These are phyloP conservation scores for human (Homo sapiens) DNA, from an alignment of 2,113 vertebrate species.

Conservation along the genomic window GRCh38 chr9:79330501-79331000, in stretches of 20 bases:
- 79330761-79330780: not conserved
- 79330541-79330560: not conserved
- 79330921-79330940: not conserved
- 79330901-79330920: constrained; percentile 19
- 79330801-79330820: not conserved
- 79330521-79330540: constrained; percentile 5
- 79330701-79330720: not conserved
- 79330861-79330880: not conserved
- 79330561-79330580: not conserved
- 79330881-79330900: not conserved
- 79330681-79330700: not conserved
- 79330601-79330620: not conserved
- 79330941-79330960: not conserved
- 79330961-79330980: not conserved
- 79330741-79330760: not conserved
- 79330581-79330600: not conserved
- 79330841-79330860: not conserved
- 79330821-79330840: not conserved
- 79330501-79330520: not conserved
- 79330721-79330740: not conserved
- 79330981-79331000: not conserved
- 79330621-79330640: not conserved
- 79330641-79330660: not conserved
- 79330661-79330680: not conserved
- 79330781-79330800: not conserved